Percentiles rank a stretch among this genome's conserved stretches.
Conservation (phyloP, 53 echinoderm and acorn worm genomes). For the Zoroaster sp. region DNA sequence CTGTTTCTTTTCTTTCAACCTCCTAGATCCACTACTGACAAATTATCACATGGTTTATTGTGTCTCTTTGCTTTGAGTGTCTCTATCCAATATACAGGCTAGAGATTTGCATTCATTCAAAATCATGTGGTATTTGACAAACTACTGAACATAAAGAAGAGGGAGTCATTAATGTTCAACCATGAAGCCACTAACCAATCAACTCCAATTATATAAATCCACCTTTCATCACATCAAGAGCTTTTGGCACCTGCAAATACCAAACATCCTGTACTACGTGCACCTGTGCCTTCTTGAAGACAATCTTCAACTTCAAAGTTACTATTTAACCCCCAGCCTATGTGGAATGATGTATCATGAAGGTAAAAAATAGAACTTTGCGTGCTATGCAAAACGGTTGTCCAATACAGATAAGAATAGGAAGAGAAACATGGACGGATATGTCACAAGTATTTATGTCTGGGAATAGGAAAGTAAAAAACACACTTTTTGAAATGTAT, state of each 20-base stretch:
- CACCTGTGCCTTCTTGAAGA: background rate
- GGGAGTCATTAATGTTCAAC: too few species aligned
- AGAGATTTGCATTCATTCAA: too few species aligned
- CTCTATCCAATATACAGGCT: too few species aligned
- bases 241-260: constrained; percentile 21
- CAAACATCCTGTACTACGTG: background rate
- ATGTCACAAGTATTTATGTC: constrained; percentile 7
- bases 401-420: constrained; percentile 24
- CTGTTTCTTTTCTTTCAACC: too few species aligned
- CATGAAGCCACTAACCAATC: too few species aligned
- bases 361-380: background rate
- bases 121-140: too few species aligned
- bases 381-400: background rate
- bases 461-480: background rate
- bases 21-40: too few species aligned
- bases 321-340: background rate
- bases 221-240: constrained; percentile 12
- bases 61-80: too few species aligned
- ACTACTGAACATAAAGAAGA: too few species aligned
- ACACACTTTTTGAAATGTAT: background rate
- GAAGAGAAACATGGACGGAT: background rate
- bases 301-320: background rate
- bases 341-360: background rate
- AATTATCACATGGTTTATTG: too few species aligned
- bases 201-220: background rate